Evolutionary conservation across 2,113 vertebrate genomes (phyloP).

Genomic region (Drymodes brunneopygia): DNA sequence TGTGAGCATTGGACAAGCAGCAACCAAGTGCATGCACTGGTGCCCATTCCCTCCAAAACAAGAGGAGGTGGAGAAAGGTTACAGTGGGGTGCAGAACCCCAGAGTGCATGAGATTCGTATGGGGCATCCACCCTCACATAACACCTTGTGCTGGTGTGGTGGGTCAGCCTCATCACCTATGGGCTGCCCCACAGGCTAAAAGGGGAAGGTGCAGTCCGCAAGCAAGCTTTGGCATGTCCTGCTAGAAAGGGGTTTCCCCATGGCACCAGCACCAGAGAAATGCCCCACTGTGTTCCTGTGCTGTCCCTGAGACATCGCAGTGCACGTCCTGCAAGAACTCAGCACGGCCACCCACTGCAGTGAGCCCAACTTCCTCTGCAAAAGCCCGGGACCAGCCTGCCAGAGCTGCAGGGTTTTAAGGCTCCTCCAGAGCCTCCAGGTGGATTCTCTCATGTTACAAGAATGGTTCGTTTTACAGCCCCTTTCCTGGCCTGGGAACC

Average conservation of each 20-base stretch:
- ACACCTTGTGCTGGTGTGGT: accelerated
- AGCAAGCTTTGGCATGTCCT: not conserved
- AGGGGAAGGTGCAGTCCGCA: not conserved
- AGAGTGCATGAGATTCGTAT: accelerated
- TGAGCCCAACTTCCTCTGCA: not conserved
- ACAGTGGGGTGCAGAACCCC: not conserved
- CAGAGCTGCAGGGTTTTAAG: not conserved
- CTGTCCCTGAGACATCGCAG: not conserved
- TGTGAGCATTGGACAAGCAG: accelerated
- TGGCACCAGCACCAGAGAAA: not conserved
- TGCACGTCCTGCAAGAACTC: accelerated
- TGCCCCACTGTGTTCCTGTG: not conserved
- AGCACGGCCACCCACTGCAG: not conserved
- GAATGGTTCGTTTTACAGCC: conserved; percentile 9
- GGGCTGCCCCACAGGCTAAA: not conserved
- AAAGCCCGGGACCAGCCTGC: not conserved
- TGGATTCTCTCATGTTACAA: conserved; percentile 57
- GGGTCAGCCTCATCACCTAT: not conserved
- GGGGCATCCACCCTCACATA: not conserved
- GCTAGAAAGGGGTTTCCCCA: not conserved
- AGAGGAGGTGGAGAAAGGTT: not conserved
- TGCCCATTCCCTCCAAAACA: not conserved
- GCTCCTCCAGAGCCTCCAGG: conserved; percentile 24
- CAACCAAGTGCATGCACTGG: not conserved
- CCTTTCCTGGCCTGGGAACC: conserved; percentile 3